Base-by-base conservation (phyloP, 2,888 invertebrate genomes). In the Drosophila aldrichi region DNA sequence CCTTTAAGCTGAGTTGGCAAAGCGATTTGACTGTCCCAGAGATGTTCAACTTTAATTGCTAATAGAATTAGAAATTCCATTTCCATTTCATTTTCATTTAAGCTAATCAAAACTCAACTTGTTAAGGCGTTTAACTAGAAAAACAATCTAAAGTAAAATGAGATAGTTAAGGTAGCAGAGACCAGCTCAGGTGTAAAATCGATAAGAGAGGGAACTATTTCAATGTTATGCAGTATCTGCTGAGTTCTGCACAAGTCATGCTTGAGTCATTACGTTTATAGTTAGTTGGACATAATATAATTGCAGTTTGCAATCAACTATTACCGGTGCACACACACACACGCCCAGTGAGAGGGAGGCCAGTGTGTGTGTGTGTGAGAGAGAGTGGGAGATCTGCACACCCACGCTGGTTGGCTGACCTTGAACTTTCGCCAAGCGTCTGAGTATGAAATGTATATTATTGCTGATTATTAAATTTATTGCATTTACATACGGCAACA, bases 381-480 rank as follows among this genome's bases (percentile, higher is more conserved):
- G 43, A 10, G 51, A 10, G 36, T 12, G n/a, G 18, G n/a, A 34
- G 22, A 29, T 22, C 20, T 36, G 48, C 7, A 36, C 70, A 32
- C 62, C 67, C 60, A 66, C 51, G 68, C 34, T 34, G 59, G 57
- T 61, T 61, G 48, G 18, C 43, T 79, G 76, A 89, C 89, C 89
- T 84, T 84, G 89, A 84, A 84, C 84, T 87, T 80, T 74, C 58
- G 63, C 63, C 38, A 59, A 38, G 29, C 38, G 32, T 72, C 66
- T 69, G 41, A 16, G 59, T 51, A 54, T 25, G 41, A 44, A 55
- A 46, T 34, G 71, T 80, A 71, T 73, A 46, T 60, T 70, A 70
- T 77, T 77, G 70, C 58, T 60, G 82, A 79, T 86, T 86, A 88
- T 83, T 79, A 68, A 79, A 88, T 86, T 83, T 79, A 85, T 85